A percentile compares a stretch with the other conserved stretches of the same genome.
phyloP scores from a whole-genome alignment of 92 coral and sea anemone genomes.

The Galaxea fascicularis region DNA sequence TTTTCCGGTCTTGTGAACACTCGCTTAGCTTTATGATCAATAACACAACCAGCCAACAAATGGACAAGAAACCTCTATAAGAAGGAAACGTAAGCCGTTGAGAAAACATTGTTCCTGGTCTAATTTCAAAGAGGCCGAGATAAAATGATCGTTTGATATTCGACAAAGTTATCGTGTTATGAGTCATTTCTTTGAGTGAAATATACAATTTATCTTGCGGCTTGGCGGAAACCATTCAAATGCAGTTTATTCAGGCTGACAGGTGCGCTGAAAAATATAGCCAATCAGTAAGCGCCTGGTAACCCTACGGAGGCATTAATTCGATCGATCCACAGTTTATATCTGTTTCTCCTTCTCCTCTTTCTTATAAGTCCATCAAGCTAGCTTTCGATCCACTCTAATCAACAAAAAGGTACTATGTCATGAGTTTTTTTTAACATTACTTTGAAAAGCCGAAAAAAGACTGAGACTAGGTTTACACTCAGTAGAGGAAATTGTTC shows the following conservation, averaged over 20 bases:
- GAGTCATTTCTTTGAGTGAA: constrained; percentile 2
- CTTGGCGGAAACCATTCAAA: constrained; percentile 11
- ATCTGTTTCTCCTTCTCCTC: too few relatives aligned
- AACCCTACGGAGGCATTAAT: neutral
- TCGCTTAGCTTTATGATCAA: neutral
- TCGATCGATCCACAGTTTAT: too few relatives aligned
- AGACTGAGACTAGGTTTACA: too few relatives aligned
- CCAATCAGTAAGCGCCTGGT: constrained; percentile 39
- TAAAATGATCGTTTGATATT: neutral
- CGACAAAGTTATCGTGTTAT: neutral
- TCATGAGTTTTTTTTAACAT: too few relatives aligned
- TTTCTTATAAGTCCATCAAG: too few relatives aligned
- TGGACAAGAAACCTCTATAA: neutral
- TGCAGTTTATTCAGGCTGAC: constrained; percentile 22
- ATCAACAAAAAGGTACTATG: too few relatives aligned
- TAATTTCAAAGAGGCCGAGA: neutral
- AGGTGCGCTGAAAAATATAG: constrained; percentile 13
- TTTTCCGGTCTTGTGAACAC: constrained; percentile 24
- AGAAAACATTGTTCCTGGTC: neutral
- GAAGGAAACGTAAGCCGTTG: neutral
- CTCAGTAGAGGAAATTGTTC: too few relatives aligned
- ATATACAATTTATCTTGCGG: neutral
- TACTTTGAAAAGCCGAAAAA: too few relatives aligned
- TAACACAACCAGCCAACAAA: neutral
- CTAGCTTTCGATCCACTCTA: too few relatives aligned